Conservation (phyloP, 2,113 vertebrate species). For the Pseudopodoces humilis region DNA sequence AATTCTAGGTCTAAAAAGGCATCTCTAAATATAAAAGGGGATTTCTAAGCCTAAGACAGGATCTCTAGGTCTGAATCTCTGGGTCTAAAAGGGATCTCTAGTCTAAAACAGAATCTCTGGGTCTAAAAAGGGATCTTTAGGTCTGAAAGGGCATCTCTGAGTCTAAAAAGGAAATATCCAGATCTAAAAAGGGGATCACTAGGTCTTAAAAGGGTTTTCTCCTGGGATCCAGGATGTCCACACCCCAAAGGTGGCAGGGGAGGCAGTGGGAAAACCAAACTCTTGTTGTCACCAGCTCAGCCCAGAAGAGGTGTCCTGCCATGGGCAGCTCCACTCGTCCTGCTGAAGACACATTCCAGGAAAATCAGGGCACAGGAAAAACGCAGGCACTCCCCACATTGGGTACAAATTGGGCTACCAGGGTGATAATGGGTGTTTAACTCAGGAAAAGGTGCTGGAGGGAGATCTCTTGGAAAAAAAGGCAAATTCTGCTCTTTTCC, state of each 20-base stretch:
- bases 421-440: neutral
- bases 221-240: neutral
- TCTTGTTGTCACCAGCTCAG: neutral
- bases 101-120: neutral
- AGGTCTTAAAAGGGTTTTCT: neutral
- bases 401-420: fast-evolving
- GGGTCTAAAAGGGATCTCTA: neutral
- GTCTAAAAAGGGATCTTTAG: neutral
- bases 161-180: neutral
- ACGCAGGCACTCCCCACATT: fast-evolving
- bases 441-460: neutral
- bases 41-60: too few relatives aligned
- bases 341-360: neutral
- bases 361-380: neutral
- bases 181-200: neutral
- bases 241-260: fast-evolving
- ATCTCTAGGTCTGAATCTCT: too few relatives aligned
- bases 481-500: neutral
- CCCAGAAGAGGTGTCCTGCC: neutral
- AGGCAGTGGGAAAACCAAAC: neutral
- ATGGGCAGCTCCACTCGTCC: fast-evolving
- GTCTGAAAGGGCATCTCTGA: neutral
- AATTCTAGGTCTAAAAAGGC: too few relatives aligned
- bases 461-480: neutral
- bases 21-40: neutral